These are phyloP conservation scores for Nothocercus nigrocapillus DNA, from an alignment of 2,113 vertebrate genomes.

Conservation along the genomic window DNA sequence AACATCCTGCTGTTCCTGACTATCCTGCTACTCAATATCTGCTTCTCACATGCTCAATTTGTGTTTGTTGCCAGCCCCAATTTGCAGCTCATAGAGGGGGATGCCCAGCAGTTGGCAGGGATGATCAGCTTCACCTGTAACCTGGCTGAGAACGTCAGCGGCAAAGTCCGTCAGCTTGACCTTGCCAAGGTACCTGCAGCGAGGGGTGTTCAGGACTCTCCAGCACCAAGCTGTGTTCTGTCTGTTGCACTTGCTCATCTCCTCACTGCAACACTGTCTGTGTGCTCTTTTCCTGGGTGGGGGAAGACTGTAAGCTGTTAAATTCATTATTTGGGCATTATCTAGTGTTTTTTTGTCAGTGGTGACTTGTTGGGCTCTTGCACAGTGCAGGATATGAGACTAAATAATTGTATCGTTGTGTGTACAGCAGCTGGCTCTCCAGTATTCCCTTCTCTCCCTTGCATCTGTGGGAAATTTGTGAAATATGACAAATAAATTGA, in stretches of 20 bases:
- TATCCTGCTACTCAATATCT: fast-evolving
- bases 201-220: fast-evolving
- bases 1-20: neutral
- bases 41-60: neutral
- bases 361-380: neutral
- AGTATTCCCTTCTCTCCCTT: neutral
- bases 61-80: slow-evolving; percentile 83
- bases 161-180: slow-evolving; percentile 96
- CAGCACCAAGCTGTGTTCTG: neutral
- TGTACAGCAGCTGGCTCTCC: neutral
- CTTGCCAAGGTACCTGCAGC: slow-evolving; percentile 89
- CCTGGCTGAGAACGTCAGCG: slow-evolving; percentile 96
- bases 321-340: neutral
- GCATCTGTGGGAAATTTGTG: neutral
- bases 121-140: slow-evolving; percentile 98
- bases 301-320: neutral
- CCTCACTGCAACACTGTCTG: neutral
- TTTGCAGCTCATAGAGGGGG: slow-evolving; percentile 94
- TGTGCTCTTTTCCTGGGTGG: neutral
- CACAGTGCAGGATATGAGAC: neutral
- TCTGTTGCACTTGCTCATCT: neutral
- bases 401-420: neutral
- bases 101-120: slow-evolving; percentile 93
- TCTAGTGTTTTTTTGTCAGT: neutral
- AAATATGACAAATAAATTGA: neutral